A percentile compares a stretch with the other conserved stretches of the same genome.
phyloP scores from a whole-genome alignment of 2,113 vertebrate species.

The Numenius arquata region DNA sequence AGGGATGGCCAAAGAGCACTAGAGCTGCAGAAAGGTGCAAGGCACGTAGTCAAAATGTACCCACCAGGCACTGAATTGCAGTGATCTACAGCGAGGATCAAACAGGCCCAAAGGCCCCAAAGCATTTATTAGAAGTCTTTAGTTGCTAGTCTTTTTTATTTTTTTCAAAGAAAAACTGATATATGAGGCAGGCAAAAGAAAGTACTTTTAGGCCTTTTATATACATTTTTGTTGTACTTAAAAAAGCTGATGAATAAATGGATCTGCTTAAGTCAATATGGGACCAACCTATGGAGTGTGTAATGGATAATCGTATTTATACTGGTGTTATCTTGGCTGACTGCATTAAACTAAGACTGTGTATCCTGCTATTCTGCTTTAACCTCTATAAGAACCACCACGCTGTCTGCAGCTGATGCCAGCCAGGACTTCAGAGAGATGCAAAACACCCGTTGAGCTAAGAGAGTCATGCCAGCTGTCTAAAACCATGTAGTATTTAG shows the following conservation, averaged over 20 bases:
- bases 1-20: accelerated
- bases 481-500: not conserved
- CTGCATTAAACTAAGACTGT: not conserved
- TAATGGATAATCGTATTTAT: not conserved
- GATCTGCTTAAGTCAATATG: not conserved
- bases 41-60: not conserved
- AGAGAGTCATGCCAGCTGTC: too few relatives aligned
- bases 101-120: not conserved
- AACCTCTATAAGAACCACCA: too few relatives aligned
- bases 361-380: not conserved
- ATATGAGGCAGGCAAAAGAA: not conserved
- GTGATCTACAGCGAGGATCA: not conserved
- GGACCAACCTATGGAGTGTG: not conserved
- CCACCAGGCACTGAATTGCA: not conserved
- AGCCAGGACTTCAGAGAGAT: not conserved
- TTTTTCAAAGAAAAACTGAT: not conserved
- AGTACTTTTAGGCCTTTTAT: not conserved
- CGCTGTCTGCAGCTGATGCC: not conserved
- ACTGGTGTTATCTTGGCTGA: not conserved
- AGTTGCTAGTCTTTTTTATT: not conserved
- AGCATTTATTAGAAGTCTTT: not conserved
- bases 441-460: not conserved
- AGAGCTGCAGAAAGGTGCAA: not conserved
- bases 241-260: not conserved
- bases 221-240: not conserved